Percentiles rank a stretch among this genome's conserved stretches.
Evolutionary conservation across 2,888 invertebrate species (phyloP).

Genomic region (Sceliomorpha sp.): DNA sequence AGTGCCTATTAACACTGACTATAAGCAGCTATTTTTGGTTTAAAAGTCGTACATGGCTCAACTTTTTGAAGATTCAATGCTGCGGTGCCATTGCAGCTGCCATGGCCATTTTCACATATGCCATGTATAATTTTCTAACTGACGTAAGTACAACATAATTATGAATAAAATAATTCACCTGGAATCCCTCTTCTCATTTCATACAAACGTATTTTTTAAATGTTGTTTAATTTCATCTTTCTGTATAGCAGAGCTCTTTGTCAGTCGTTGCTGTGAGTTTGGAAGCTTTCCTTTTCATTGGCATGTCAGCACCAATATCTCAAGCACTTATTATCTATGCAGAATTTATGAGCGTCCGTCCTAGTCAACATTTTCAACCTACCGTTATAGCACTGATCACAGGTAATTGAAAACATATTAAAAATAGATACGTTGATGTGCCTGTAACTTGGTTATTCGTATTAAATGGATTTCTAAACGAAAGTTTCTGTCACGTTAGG

Average conservation of each 20-base stretch:
- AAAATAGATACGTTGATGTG: background rate
- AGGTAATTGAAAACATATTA: too few species aligned
- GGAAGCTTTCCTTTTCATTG: slow-evolving; percentile 85
- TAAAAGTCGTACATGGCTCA: slow-evolving; percentile 82
- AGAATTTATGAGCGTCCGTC: slow-evolving; percentile 84
- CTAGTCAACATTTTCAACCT: slow-evolving; percentile 82
- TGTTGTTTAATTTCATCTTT: too few species aligned
- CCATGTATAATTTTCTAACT: slow-evolving; percentile 73
- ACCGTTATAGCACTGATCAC: slow-evolving; percentile 86
- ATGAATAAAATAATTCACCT: slow-evolving; percentile 12
- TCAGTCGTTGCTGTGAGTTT: slow-evolving; percentile 84
- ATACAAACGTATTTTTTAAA: slow-evolving; percentile 13
- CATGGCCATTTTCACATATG: slow-evolving; percentile 83
- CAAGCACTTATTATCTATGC: slow-evolving; percentile 87
- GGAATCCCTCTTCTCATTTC: slow-evolving; percentile 5
- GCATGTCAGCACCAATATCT: slow-evolving; percentile 87
- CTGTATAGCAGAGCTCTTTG: slow-evolving; percentile 83
- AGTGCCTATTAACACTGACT: slow-evolving; percentile 80
- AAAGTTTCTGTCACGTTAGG: slow-evolving; percentile 77
- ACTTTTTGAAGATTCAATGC: slow-evolving; percentile 86
- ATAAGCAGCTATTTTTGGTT: slow-evolving; percentile 82
- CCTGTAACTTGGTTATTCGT: too few species aligned
- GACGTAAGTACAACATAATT: slow-evolving; percentile 74
- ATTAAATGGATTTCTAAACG: slow-evolving; percentile 1
- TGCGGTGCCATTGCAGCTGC: slow-evolving; percentile 86